Base-by-base conservation (phyloP, 2,888 invertebrate genomes). In the Oegoconia quadripuncta region DNA sequence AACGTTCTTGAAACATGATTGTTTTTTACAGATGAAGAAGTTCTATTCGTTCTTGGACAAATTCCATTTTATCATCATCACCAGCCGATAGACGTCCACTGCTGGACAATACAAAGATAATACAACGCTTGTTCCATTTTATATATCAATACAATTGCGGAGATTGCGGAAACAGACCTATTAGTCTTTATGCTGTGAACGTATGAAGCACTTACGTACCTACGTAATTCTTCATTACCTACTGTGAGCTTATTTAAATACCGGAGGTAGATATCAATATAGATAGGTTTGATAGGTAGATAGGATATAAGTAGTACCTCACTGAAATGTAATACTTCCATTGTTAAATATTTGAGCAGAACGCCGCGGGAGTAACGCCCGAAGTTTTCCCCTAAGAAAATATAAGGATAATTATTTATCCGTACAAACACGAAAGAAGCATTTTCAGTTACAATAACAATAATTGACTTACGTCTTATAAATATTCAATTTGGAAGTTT, bases 301-400 rank as follows among this genome's bases (percentile, higher is more conserved):
- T 23, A 29, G n/a, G 16, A 36, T 36, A n/a, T 36, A 27, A 29
- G 20, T 36, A 28, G 34, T 33, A 29, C 32, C 37, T 41, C 50
- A 55, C 42, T 54, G 53, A 63, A 67, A 67, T 64, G 63, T 68
- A 66, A 68, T 70, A 70, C 64, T 64, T 62, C 60, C 59, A 61
- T 59, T 63, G 64, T 67, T 69, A 65, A n/a, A 67, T 67, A 63
- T 64, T 66, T 59, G 48, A 61, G 51, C 44, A 60, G 52, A 54
- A 53, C 60, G 68, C 74, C 72, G 48, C 58, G 49, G 67, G 74
- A 62, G 58, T 48, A 62, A 57, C 56, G 64, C 56, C 61, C 68
- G 55, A 68, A 71, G 48, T 65, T 72, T 64, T 56, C 71, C 69
- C 71, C 70, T 57, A 70, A 68, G 67, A 71, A 70, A 68, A 68